phyloP scores from a whole-genome alignment of 2,888 invertebrate genomes.

The Sthenelais limicola region DNA sequence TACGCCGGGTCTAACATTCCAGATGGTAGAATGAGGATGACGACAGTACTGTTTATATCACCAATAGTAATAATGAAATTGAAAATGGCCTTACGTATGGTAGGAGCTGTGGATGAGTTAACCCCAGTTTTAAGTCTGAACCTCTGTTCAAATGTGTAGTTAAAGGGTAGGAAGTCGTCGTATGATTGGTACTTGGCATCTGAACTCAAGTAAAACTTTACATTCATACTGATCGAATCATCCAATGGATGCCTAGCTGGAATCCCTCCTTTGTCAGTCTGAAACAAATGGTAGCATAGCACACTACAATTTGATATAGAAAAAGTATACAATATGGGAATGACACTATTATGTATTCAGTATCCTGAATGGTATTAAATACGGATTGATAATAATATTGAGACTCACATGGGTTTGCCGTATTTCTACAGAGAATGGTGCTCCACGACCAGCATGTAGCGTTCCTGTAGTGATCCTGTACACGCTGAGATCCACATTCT shows the following conservation, averaged over 20 bases:
- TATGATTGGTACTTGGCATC: neutral
- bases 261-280: neutral
- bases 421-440: neutral
- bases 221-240: neutral
- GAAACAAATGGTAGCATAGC: too few species aligned
- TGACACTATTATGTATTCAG: neutral
- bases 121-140: conserved; percentile 7
- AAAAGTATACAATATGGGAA: neutral
- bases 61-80: too few species aligned
- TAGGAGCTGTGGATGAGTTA: neutral
- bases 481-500: conserved; percentile 16
- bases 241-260: neutral
- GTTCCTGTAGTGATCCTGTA: too few species aligned
- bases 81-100: neutral
- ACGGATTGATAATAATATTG: too few species aligned
- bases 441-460: neutral
- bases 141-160: neutral
- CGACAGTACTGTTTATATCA: too few species aligned
- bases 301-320: neutral
- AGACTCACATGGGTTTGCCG: conserved; percentile 23
- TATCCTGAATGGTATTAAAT: neutral
- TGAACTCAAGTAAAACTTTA: neutral
- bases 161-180: neutral
- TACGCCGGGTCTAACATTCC: too few species aligned
- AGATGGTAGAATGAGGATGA: too few species aligned